phyloP scores from a whole-genome alignment of 2,113 vertebrate genomes.

The Otus sunia region DNA sequence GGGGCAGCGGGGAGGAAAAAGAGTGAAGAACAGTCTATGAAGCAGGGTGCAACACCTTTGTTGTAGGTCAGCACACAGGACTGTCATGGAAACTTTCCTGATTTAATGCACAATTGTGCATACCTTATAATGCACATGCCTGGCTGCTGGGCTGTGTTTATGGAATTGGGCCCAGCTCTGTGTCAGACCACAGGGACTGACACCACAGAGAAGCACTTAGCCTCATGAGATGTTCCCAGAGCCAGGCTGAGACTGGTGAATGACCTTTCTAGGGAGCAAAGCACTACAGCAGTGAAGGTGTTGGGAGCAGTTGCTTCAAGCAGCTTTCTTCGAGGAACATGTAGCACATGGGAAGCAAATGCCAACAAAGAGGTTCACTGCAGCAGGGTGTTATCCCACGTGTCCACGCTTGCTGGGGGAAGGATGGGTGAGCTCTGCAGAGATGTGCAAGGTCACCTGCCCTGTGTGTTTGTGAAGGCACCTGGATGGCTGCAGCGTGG shows the following conservation, averaged over 20 bases:
- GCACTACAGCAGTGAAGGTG: not conserved
- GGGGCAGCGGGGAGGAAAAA: not conserved
- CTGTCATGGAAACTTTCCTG: not conserved
- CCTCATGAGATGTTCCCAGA: not conserved
- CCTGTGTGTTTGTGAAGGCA: not conserved
- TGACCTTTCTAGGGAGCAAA: not conserved
- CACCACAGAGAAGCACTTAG: not conserved
- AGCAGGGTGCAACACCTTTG: not conserved
- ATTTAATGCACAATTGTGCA: not conserved
- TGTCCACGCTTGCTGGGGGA: accelerated
- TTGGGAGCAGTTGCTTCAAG: not conserved
- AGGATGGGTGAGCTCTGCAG: not conserved
- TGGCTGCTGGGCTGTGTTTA: not conserved
- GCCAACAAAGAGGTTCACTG: not conserved
- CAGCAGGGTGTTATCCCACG: accelerated
- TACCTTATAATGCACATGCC: not conserved
- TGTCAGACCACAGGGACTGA: accelerated
- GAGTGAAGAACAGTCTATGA: accelerated
- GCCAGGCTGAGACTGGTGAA: not conserved
- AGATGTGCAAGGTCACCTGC: accelerated
- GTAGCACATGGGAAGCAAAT: not conserved
- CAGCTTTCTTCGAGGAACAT: not conserved
- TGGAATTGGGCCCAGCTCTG: not conserved
- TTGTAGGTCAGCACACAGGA: accelerated
- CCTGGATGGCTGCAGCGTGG: not conserved